Conservation (phyloP, 2,888 invertebrate species). For the Acrobasis suavella region DNA sequence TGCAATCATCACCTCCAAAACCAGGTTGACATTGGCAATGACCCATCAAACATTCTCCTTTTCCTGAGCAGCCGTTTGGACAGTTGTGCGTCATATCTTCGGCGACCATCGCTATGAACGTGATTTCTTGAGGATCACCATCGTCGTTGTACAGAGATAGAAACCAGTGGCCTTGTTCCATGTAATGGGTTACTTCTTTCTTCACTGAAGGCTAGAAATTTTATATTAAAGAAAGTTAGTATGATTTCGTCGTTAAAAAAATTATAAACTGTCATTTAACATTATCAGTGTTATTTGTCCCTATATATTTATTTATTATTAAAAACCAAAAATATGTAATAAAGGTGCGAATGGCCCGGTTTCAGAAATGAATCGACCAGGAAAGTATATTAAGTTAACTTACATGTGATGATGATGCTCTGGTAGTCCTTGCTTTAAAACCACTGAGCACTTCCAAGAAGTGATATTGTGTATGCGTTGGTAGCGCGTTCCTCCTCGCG, state of each 20-base stretch:
- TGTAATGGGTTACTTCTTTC: constrained; percentile 95
- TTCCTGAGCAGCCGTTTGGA: constrained; percentile 97
- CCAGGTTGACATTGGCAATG: constrained; percentile 98
- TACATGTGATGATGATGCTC: constrained; percentile 94
- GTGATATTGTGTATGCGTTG: constrained; percentile 98
- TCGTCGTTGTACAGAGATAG: constrained; percentile 97
- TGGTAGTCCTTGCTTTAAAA: constrained; percentile 91
- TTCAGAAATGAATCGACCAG: no score
- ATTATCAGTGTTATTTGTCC: no score
- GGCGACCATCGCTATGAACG: constrained; percentile 91
- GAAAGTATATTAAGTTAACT: constrained; percentile 65
- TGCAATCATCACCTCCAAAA: constrained; percentile 97
- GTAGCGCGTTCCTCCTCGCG: constrained; percentile 95
- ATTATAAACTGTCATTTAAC: no score
- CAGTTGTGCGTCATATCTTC: constrained; percentile 98
- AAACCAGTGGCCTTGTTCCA: constrained; percentile 99
- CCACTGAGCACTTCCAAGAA: constrained; percentile 96
- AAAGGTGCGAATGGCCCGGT: no score
- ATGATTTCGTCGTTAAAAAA: no score
- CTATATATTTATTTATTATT: no score
- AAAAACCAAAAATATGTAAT: no score
- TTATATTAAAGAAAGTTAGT: no score
- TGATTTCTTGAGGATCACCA: constrained; percentile 93
- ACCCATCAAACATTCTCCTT: constrained; percentile 97
- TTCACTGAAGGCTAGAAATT: constrained; percentile 88